These are phyloP conservation scores for Perognathus longimembris DNA, from an alignment of 2,113 vertebrate genomes.

Conservation along the genomic window DNA sequence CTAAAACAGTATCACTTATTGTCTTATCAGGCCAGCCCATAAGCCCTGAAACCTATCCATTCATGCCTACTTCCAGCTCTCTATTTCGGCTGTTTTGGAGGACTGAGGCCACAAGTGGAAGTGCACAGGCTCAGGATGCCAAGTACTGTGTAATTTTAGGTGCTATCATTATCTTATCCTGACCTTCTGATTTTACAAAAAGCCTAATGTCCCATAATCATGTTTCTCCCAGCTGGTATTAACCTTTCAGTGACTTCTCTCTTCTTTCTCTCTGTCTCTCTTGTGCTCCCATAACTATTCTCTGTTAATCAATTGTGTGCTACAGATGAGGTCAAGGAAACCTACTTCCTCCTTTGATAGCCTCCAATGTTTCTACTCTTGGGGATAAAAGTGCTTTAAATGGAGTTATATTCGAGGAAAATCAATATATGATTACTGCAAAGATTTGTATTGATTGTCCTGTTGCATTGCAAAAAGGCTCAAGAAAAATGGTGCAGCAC, in stretches of 20 bases:
- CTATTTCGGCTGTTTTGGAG: not conserved
- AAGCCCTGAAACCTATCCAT: not conserved
- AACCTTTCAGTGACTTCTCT: slow-evolving; percentile 92
- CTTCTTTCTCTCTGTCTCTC: slow-evolving; percentile 71
- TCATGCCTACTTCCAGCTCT: not conserved
- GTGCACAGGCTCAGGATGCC: slow-evolving; percentile 75
- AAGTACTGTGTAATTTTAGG: slow-evolving; percentile 87
- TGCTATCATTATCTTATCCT: slow-evolving; percentile 91
- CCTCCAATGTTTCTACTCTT: slow-evolving; percentile 90
- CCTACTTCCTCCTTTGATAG: slow-evolving; percentile 93
- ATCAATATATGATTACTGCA: slow-evolving; percentile 99
- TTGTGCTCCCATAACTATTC: slow-evolving; percentile 88
- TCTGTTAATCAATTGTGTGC: slow-evolving; percentile 97
- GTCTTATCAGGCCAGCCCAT: not conserved
- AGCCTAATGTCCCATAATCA: slow-evolving; percentile 93
- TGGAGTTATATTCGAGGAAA: slow-evolving; percentile 95
- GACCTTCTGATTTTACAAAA: slow-evolving; percentile 92
- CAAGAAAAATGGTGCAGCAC: slow-evolving; percentile 87
- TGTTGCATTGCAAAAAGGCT: slow-evolving; percentile 92
- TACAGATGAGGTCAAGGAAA: slow-evolving; percentile 94
- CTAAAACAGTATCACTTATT: not conserved
- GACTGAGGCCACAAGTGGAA: too few species aligned
- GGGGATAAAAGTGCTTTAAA: slow-evolving; percentile 95
- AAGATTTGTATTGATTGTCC: slow-evolving; percentile 93
- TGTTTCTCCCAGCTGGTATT: slow-evolving; percentile 89